A percentile compares a stretch with the other conserved stretches of the same genome.
Conservation (phyloP, 2,113 vertebrate species). For the Genyomyrus donnyi region DNA sequence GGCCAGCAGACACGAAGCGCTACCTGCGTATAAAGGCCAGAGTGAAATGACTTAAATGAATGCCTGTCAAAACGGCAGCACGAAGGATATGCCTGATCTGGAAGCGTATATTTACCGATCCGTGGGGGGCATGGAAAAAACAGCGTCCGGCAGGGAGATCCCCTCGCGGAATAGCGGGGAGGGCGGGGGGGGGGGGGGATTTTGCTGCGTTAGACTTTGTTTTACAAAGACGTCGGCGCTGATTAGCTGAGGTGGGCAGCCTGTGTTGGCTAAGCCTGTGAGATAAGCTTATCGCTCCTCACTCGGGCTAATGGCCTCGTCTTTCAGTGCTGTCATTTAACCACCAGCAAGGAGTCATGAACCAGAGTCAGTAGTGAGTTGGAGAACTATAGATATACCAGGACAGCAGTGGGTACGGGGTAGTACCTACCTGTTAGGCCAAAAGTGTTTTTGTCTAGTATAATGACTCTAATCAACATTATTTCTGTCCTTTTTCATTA, state of each 20-base stretch:
- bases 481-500: neutral
- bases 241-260: neutral
- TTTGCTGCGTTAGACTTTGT: neutral
- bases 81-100: neutral
- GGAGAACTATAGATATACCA: neutral
- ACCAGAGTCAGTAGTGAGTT: neutral
- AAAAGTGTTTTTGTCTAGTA: neutral
- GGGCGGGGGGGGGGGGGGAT: too few species aligned
- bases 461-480: neutral
- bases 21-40: neutral
- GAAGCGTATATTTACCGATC: neutral
- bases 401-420: neutral
- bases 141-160: neutral
- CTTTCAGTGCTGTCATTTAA: neutral
- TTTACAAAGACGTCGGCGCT: neutral
- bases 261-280: neutral
- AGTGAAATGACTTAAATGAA: neutral
- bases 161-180: neutral
- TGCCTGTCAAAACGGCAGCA: neutral
- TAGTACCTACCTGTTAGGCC: neutral
- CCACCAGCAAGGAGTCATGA: neutral
- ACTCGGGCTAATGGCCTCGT: neutral
- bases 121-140: neutral
- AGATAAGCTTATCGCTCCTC: neutral
- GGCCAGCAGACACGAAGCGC: neutral